Percentiles rank a stretch among this genome's conserved stretches.
Conservation (phyloP, 2,888 invertebrate genomes). For the Drosophila prostipennis region DNA sequence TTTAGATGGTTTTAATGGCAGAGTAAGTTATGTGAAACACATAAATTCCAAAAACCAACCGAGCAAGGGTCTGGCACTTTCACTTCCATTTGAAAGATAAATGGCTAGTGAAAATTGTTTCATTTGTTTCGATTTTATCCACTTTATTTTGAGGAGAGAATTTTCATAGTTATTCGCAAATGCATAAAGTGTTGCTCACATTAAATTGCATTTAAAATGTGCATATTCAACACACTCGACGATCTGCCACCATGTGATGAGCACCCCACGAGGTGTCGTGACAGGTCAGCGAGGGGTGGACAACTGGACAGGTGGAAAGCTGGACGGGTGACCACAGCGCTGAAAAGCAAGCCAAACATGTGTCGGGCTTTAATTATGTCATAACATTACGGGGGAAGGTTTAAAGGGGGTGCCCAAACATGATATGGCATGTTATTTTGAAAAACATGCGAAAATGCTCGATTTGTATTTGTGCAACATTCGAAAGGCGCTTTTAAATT, state of each 20-base stretch:
- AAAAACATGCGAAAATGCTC: slow-evolving; percentile 41
- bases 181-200: slow-evolving; percentile 18
- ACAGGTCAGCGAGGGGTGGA: slow-evolving; percentile 36
- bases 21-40: not conserved
- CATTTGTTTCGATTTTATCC: slow-evolving; percentile 12
- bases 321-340: slow-evolving; percentile 22
- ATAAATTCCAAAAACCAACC: slow-evolving; percentile 9
- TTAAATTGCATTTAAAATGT: slow-evolving; percentile 46
- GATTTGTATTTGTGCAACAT: slow-evolving; percentile 44
- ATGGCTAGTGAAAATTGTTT: slow-evolving; percentile 37
- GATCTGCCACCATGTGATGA: slow-evolving; percentile 1
- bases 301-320: slow-evolving; percentile 10
- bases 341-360: slow-evolving; percentile 40
- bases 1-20: not conserved
- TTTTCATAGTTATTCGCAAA: slow-evolving; percentile 10
- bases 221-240: slow-evolving; percentile 1
- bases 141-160: slow-evolving; percentile 10
- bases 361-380: slow-evolving; percentile 52
- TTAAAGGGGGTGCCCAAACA: not conserved
- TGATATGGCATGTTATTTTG: slow-evolving; percentile 36
- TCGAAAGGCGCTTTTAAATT: slow-evolving; percentile 45
- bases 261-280: slow-evolving; percentile 35
- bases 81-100: slow-evolving; percentile 55
- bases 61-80: slow-evolving; percentile 31
- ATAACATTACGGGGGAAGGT: slow-evolving; percentile 33